Conservation (phyloP, 2,888 invertebrate species). For the Aethes cnicana region DNA sequence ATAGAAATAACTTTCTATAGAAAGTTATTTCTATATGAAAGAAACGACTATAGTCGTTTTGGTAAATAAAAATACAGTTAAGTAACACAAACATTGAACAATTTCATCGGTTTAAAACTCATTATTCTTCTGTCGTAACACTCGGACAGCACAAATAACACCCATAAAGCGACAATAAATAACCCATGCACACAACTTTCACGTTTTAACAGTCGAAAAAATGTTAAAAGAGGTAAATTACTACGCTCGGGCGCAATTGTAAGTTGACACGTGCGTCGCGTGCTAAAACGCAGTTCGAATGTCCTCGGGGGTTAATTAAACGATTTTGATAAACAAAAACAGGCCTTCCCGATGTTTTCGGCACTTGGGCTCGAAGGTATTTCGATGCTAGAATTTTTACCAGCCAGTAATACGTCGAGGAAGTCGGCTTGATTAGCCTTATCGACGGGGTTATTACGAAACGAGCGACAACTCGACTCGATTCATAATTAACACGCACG, state of each 20-base stretch:
- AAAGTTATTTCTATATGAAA: too few relatives aligned
- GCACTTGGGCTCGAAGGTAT: slow-evolving; percentile 36
- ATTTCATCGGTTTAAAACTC: slow-evolving; percentile 12
- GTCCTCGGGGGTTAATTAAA: slow-evolving; percentile 47
- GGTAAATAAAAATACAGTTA: too few relatives aligned
- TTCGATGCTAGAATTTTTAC: slow-evolving; percentile 22
- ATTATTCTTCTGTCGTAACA: slow-evolving; percentile 13
- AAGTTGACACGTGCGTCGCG: slow-evolving; percentile 40
- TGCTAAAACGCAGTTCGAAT: slow-evolving; percentile 41
- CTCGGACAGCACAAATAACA: slow-evolving; percentile 18
- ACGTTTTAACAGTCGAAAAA: slow-evolving; percentile 23
- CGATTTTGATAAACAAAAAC: slow-evolving; percentile 51
- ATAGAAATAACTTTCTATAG: too few relatives aligned
- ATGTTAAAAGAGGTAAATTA: slow-evolving; percentile 23
- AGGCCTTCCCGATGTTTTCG: slow-evolving; percentile 38
- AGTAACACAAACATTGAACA: slow-evolving; percentile 6
- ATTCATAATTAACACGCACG: slow-evolving; percentile 16
- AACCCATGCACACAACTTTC: slow-evolving; percentile 23
- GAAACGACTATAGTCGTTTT: too few relatives aligned
- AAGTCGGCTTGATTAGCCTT: slow-evolving; percentile 8
- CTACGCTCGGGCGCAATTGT: slow-evolving; percentile 24
- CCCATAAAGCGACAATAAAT: slow-evolving; percentile 22
- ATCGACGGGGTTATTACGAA: slow-evolving; percentile 2
- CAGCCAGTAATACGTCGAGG: slow-evolving; percentile 9
- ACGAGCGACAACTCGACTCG: neutral